Conservation (phyloP, 2,888 invertebrate species). For the Calameuta idolon region DNA sequence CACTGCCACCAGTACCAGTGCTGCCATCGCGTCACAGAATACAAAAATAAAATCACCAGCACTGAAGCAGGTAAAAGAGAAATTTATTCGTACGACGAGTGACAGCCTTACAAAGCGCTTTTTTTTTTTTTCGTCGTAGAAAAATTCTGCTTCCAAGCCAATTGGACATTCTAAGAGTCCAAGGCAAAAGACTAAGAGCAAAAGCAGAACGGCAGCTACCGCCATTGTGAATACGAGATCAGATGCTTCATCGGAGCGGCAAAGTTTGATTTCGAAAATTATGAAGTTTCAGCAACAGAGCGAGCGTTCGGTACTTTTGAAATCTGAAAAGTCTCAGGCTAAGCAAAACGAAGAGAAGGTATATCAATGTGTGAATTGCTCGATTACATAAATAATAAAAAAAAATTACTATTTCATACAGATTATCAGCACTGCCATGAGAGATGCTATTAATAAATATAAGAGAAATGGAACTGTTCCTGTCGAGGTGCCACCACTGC, state of each 20-base stretch:
- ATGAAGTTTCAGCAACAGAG: constrained; percentile 49
- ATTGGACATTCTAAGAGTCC: neutral
- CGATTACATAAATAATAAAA: neutral
- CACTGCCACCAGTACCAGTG: neutral
- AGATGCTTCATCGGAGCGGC: constrained; percentile 32
- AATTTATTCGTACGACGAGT: neutral
- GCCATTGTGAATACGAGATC: constrained; percentile 14
- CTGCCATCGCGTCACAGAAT: neutral
- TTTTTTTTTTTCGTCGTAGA: neutral
- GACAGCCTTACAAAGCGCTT: neutral
- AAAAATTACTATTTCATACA: neutral
- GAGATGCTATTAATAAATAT: constrained; percentile 52
- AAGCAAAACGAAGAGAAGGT: constrained; percentile 21
- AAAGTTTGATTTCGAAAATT: constrained; percentile 44
- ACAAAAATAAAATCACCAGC: neutral
- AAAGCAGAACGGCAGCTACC: neutral
- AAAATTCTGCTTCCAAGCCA: neutral
- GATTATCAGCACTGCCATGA: constrained; percentile 45
- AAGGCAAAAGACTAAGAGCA: neutral
- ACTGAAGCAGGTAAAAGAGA: neutral
- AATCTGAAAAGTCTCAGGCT: constrained; percentile 18
- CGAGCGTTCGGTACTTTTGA: constrained; percentile 14
- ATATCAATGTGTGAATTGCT: neutral
- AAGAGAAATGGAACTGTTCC: constrained; percentile 40
- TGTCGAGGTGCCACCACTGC: constrained; percentile 18